Evolutionary conservation across 2,113 vertebrate species (phyloP), one percentile per base, ranked within the genome.

Genomic region (Epinephelus cyanopodus): DNA sequence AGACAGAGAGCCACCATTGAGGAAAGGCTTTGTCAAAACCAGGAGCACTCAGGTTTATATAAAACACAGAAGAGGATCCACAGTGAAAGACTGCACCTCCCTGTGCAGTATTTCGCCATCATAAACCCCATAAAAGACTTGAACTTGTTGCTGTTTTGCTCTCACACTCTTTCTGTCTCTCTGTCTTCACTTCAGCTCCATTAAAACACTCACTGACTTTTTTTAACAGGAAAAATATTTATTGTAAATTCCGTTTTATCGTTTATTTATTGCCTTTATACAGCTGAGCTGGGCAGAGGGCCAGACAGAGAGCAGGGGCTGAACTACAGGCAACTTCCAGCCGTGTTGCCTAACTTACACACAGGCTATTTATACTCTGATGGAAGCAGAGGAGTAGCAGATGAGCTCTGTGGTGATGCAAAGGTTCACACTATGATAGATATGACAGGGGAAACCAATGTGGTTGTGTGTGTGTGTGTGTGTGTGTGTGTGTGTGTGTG

Each of bases 201-300:
- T 23, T 71, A 65, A 77, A 78, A 63, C 27, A 67, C 67, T 63
- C 27, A 50, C 37, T 53, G 29, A 37, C 60, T 47, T 70, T 77
- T 33, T 65, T 65, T 2, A 25, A 62, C 76, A 58, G 70, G 33
- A 39, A 80, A 85, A 75, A 77, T 79, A 83, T 90, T 85, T 79
- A 77, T 81, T 88, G 53, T 87, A 81, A 81, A 86, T 72, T 67
- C 21, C 1, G 10, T 81, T 82, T 81, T 81, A 79, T 82, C 17
- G 33, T 78, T 86, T 75, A 87, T 87, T 92, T 82, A 80, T 86
- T 77, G 61, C 39, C 12, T 74, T 86, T 74, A 56, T 82, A 52
- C 4, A 37, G 68, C 66, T 25, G 74, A 63, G 71, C 56, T 2
- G 47, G 81, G 82, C 65, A 3, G 29, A 54, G 61, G 64, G 69